A percentile compares a stretch with the other conserved stretches of the same genome.
These are phyloP conservation scores for Polydrusus pterygomalis DNA, from an alignment of 2,888 invertebrate genomes.

Conservation along the genomic window DNA sequence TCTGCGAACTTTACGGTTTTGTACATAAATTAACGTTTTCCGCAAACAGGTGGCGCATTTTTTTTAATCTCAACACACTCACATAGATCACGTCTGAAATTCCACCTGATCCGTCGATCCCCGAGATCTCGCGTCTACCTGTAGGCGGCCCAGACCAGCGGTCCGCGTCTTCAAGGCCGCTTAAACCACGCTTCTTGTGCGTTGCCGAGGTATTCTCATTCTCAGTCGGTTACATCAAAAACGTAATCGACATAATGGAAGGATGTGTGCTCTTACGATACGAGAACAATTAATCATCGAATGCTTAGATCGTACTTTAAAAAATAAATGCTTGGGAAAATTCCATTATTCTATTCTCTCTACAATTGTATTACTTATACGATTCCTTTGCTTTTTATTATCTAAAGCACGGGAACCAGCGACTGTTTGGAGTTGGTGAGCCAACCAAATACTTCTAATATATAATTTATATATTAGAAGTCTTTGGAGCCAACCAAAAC, in stretches of 20 bases:
- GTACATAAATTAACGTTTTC: background rate
- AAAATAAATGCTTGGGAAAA: background rate
- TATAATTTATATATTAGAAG: no score
- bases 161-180: conserved; percentile 28
- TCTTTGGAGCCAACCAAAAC: no score
- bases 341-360: conserved; percentile 57
- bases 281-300: background rate
- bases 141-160: conserved; percentile 25
- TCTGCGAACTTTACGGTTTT: no score
- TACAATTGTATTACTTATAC: no score
- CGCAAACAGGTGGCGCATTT: conserved; percentile 18
- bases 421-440: no score
- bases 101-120: conserved; percentile 25
- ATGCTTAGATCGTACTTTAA: background rate
- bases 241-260: conserved; percentile 18
- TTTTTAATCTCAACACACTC: conserved; percentile 15
- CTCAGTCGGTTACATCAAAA: conserved; percentile 29
- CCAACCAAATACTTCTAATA: no score
- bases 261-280: conserved; percentile 1
- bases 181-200: conserved; percentile 30
- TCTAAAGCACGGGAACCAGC: no score
- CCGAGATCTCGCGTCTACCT: conserved; percentile 33
- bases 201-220: conserved; percentile 26
- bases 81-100: conserved; percentile 4
- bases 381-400: no score